These are phyloP conservation scores for Ruditapes philippinarum DNA, from an alignment of 1,140 invertebrate species.

Conservation along the genomic window DNA sequence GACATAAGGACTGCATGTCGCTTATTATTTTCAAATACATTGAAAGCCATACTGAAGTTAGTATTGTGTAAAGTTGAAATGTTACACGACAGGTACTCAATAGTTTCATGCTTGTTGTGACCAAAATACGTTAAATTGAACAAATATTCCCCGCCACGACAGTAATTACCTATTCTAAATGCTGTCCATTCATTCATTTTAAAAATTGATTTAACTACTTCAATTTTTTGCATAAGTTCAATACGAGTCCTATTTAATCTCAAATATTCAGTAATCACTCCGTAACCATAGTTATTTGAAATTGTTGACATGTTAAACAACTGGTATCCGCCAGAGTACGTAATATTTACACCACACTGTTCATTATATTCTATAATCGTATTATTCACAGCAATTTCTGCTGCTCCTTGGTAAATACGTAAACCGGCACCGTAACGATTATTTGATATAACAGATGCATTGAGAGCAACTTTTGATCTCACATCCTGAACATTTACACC, in stretches of 20 bases:
- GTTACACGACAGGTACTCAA: slow-evolving; percentile 85
- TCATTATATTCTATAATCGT: slow-evolving; percentile 80
- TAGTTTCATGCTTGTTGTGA: slow-evolving; percentile 80
- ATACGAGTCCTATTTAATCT: slow-evolving; percentile 79
- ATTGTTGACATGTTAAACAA: slow-evolving; percentile 94
- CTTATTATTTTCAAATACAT: slow-evolving; percentile 81
- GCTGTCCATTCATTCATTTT: slow-evolving; percentile 82
- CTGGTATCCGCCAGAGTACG: slow-evolving; percentile 95
- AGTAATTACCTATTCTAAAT: slow-evolving; percentile 85
- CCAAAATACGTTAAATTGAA: slow-evolving; percentile 84
- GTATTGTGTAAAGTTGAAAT: slow-evolving; percentile 73
- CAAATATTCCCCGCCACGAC: slow-evolving; percentile 77
- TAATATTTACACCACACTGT: slow-evolving; percentile 90
- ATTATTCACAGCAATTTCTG: slow-evolving; percentile 83
- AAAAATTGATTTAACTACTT: slow-evolving; percentile 80
- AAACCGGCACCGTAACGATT: slow-evolving; percentile 86
- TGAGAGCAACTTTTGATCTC: slow-evolving; percentile 82
- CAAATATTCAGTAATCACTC: slow-evolving; percentile 82
- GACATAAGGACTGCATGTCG: slow-evolving; percentile 84
- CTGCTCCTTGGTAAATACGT: slow-evolving; percentile 84
- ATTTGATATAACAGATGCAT: slow-evolving; percentile 79
- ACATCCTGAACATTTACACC: slow-evolving; percentile 85
- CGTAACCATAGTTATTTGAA: slow-evolving; percentile 85
- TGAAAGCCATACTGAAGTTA: slow-evolving; percentile 85
- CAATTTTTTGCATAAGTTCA: slow-evolving; percentile 78